These are phyloP conservation scores for Philaethria dido DNA, from an alignment of 2,888 invertebrate genomes.

Conservation along the genomic window DNA sequence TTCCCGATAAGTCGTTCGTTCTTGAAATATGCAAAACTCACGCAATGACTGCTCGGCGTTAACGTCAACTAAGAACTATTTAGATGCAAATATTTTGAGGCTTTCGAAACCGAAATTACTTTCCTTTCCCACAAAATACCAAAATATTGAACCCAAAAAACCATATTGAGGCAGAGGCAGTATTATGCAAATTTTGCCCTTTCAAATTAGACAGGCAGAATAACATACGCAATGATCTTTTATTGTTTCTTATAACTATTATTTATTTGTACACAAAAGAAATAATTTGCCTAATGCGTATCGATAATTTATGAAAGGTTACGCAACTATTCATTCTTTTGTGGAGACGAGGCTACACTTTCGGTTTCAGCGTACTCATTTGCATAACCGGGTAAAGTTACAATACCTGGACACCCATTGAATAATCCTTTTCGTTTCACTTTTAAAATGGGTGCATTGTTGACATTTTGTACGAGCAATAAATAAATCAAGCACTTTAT, in stretches of 20 bases:
- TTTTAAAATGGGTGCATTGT: conserved; percentile 77
- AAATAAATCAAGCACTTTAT: conserved; percentile 80
- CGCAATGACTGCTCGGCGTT: conserved; percentile 53
- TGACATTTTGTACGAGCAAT: conserved; percentile 76
- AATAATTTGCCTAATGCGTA: conserved; percentile 77
- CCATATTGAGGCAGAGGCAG: conserved; percentile 46
- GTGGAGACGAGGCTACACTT: conserved; percentile 64
- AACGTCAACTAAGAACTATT: conserved; percentile 53
- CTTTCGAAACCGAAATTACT: conserved; percentile 63
- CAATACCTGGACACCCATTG: conserved; percentile 74
- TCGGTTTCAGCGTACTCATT: conserved; percentile 81
- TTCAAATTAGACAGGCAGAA: conserved; percentile 52
- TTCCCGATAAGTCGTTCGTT: conserved; percentile 47
- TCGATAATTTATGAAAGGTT: conserved; percentile 80
- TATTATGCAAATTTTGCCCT: conserved; percentile 72
- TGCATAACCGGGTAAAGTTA: conserved; percentile 75
- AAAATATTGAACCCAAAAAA: conserved; percentile 70
- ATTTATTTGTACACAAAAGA: conserved; percentile 62
- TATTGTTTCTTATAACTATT: conserved; percentile 61
- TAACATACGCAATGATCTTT: conserved; percentile 64
- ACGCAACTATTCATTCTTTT: conserved; percentile 64
- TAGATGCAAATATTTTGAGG: conserved; percentile 48
- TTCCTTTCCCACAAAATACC: conserved; percentile 72
- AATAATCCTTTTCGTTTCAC: conserved; percentile 78
- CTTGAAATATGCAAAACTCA: conserved; percentile 56